Percentiles rank a stretch among this genome's conserved stretches.
These are phyloP conservation scores for Drosophila eohydei DNA, from an alignment of 2,888 invertebrate species.

Conservation along the genomic window DNA sequence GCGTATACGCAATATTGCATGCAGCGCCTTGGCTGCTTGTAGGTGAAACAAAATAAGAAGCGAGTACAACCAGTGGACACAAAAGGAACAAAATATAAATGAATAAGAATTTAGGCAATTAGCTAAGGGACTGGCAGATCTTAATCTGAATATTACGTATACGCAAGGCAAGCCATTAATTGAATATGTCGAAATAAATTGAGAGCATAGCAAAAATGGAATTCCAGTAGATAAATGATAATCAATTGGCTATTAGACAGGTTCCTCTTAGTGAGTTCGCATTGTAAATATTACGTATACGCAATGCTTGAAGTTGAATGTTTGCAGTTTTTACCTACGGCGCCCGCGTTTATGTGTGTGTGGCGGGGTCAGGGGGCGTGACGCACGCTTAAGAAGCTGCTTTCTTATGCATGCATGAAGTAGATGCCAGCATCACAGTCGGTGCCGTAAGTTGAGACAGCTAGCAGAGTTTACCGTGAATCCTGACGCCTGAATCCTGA, in stretches of 20 bases:
- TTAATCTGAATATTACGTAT: not conserved
- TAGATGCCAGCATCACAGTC: not conserved
- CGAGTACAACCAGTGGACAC: not conserved
- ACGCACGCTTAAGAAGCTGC: conserved; percentile 35
- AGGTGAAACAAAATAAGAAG: not conserved
- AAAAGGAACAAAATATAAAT: not conserved
- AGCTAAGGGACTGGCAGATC: not conserved
- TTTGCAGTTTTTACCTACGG: conserved; percentile 1
- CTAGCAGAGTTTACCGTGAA: conserved; percentile 27
- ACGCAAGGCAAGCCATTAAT: not conserved
- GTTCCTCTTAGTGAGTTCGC: conserved; percentile 16
- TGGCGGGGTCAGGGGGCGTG: not conserved
- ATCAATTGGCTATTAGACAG: conserved; percentile 1
- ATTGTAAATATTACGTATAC: conserved; percentile 52
- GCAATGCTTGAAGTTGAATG: conserved; percentile 28
- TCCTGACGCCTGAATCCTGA: conserved; percentile 25
- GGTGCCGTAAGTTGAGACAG: conserved; percentile 18
- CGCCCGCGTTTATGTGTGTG: not conserved
- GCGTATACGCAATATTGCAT: not conserved
- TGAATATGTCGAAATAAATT: not conserved
- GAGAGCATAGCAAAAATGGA: not conserved
- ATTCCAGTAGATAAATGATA: not conserved
- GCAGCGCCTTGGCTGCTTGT: not conserved
- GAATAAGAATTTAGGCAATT: not conserved
- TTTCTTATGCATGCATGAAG: conserved; percentile 66